A percentile compares a stretch with the other conserved stretches of the same genome.
phyloP scores from a whole-genome alignment of 2,888 invertebrate species.

The Deroplatys truncata region DNA sequence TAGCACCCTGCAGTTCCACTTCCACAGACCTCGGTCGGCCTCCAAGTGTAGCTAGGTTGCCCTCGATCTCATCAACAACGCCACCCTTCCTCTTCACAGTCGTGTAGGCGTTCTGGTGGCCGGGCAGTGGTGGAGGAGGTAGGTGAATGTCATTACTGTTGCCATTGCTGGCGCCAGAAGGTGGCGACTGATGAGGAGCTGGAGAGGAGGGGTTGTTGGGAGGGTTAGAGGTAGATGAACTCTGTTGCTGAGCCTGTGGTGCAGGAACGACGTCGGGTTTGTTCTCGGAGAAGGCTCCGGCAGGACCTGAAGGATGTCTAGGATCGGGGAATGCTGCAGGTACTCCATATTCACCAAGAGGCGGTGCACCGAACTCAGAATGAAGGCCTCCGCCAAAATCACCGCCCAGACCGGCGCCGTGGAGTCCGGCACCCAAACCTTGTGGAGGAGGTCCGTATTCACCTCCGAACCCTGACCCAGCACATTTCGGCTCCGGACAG shows the following conservation, averaged over 20 bases:
- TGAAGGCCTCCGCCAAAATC: conserved; percentile 36
- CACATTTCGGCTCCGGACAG: conserved; percentile 89
- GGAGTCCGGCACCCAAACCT: conserved; percentile 45
- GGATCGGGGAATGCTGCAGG: conserved; percentile 75
- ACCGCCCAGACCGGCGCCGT: conserved; percentile 11
- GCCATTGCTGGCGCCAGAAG: conserved; percentile 42
- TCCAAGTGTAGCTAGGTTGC: conserved; percentile 74
- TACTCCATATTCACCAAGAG: conserved; percentile 37
- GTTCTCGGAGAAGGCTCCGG: conserved; percentile 78
- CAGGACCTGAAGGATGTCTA: conserved; percentile 78
- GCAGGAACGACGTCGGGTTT: conserved; percentile 76
- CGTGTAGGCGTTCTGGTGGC: conserved; percentile 71
- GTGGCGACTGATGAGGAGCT: conserved; percentile 50
- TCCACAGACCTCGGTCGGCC: conserved; percentile 87
- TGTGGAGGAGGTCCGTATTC: conserved; percentile 65
- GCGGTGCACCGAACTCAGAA: conserved; percentile 67
- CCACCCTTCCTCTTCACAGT: conserved; percentile 78
- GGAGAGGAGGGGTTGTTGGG: conserved; percentile 55
- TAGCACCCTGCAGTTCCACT: conserved; percentile 71
- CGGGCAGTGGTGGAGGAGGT: conserved; percentile 77
- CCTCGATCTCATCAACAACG: conserved; percentile 61
- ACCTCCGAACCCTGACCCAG: conserved; percentile 51
- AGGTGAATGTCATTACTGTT: conserved; percentile 63
- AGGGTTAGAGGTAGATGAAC: conserved; percentile 63
- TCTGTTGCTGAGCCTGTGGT: conserved; percentile 60